phyloP scores from a whole-genome alignment of 2,888 invertebrate species.

The Heliconius ismenius region DNA sequence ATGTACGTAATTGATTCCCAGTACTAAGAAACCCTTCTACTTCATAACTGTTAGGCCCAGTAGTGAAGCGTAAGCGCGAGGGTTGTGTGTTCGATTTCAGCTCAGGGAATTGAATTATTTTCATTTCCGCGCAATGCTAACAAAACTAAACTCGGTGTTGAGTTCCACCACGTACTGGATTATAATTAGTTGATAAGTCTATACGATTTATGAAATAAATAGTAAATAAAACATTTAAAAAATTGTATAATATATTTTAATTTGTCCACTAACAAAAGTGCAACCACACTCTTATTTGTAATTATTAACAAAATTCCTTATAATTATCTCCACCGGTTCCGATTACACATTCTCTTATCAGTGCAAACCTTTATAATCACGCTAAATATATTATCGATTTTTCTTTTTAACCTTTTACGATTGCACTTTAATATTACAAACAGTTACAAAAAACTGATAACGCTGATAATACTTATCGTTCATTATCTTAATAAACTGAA shows the following conservation, averaged over 20 bases:
- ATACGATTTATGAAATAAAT: not conserved
- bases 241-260: not conserved
- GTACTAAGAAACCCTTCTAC: too few relatives aligned
- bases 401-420: slow-evolving; percentile 17
- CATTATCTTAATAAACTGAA: slow-evolving; percentile 24
- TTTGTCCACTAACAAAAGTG: not conserved
- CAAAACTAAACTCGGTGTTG: too few relatives aligned
- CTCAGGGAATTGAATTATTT: too few relatives aligned
- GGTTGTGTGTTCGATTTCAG: too few relatives aligned
- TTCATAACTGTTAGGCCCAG: too few relatives aligned
- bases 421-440: slow-evolving; percentile 18
- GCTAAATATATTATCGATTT: slow-evolving; percentile 18
- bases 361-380: slow-evolving; percentile 7
- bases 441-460: slow-evolving; percentile 22
- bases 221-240: not conserved
- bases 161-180: too few relatives aligned
- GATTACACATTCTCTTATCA: slow-evolving; percentile 13
- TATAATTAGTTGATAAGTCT: too few relatives aligned
- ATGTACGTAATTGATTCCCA: too few relatives aligned
- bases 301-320: not conserved
- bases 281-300: not conserved
- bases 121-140: too few relatives aligned
- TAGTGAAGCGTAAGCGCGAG: too few relatives aligned
- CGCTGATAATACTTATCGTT: slow-evolving; percentile 13
- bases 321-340: slow-evolving; percentile 11